Percentiles rank a stretch among this genome's conserved stretches.
These are phyloP conservation scores for Pachypsylla venusta DNA, from an alignment of 1,140 invertebrate species.

Conservation along the genomic window DNA sequence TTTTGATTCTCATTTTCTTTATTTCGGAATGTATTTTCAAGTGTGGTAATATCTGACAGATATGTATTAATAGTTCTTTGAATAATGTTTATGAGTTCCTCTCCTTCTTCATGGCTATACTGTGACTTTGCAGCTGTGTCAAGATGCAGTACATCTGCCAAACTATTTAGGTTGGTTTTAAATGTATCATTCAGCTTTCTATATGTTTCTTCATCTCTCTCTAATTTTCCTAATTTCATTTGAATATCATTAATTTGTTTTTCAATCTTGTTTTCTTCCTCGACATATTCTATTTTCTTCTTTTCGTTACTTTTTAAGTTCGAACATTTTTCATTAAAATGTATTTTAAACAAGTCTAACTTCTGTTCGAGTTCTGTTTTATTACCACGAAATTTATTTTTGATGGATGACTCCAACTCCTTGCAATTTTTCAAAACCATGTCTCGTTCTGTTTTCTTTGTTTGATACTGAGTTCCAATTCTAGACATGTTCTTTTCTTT, in stretches of 20 bases:
- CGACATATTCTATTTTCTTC: not conserved
- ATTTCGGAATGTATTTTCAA: not conserved
- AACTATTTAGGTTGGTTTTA: conserved; percentile 25
- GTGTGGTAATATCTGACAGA: not conserved
- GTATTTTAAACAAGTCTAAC: conserved; percentile 29
- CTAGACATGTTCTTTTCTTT: conserved; percentile 21
- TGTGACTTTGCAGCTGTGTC: not conserved
- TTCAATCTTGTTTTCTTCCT: conserved; percentile 21
- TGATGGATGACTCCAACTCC: conserved; percentile 38
- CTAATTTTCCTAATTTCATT: conserved; percentile 28
- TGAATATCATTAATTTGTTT: conserved; percentile 25
- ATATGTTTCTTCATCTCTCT: conserved; percentile 28
- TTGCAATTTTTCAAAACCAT: conserved; percentile 16
- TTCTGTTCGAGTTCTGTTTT: conserved; percentile 43
- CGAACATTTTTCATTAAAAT: conserved; percentile 24
- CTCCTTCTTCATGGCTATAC: not conserved
- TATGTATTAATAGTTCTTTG: not conserved
- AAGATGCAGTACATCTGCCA: conserved; percentile 20
- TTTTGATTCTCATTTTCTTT: conserved; percentile 32
- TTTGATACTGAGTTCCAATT: conserved; percentile 31
- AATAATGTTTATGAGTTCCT: not conserved
- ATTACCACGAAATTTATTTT: conserved; percentile 42
- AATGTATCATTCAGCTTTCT: conserved; percentile 25
- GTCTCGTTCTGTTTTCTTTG: conserved; percentile 33
- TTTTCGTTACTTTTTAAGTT: conserved; percentile 25